Evolutionary conservation across 1,140 invertebrate species (phyloP).

Genomic region (Anthonomus grandis): DNA sequence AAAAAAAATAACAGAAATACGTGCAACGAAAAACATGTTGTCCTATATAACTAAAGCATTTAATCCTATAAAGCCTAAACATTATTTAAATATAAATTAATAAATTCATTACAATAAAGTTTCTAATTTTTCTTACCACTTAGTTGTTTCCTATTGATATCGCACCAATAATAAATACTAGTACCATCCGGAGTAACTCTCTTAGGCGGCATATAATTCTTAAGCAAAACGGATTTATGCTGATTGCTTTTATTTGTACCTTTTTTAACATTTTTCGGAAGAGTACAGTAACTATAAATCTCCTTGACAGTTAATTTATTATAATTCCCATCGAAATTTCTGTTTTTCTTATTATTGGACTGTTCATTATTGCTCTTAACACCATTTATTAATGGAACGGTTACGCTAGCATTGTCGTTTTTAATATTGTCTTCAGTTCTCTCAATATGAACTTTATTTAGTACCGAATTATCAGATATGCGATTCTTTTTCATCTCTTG

Average conservation of each 20-base stretch:
- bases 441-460: neutral
- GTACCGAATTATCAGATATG: conserved; percentile 32
- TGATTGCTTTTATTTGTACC: neutral
- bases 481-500: conserved; percentile 42
- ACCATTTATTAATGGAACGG: conserved; percentile 8
- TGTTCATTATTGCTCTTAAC: conserved; percentile 2
- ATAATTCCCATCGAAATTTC: conserved; percentile 49
- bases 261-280: conserved; percentile 44
- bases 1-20: no score
- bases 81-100: neutral
- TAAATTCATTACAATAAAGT: conserved; percentile 4
- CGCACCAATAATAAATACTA: conserved; percentile 81
- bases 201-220: conserved; percentile 57
- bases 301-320: conserved; percentile 43
- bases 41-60: no score
- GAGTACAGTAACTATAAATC: conserved; percentile 48
- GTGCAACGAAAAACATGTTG: no score
- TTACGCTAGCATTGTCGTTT: conserved; percentile 18
- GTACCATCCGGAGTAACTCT: conserved; percentile 75
- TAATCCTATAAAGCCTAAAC: neutral
- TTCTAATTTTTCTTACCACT: conserved; percentile 56
- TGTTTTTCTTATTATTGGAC: conserved; percentile 13
- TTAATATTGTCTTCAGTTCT: conserved; percentile 9
- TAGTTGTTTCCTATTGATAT: conserved; percentile 56
- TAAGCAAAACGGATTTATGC: neutral